Evolutionary conservation across 2,797 vertebrate species (phyloP).

Genomic region (Microctenopoma lineatum): DNA sequence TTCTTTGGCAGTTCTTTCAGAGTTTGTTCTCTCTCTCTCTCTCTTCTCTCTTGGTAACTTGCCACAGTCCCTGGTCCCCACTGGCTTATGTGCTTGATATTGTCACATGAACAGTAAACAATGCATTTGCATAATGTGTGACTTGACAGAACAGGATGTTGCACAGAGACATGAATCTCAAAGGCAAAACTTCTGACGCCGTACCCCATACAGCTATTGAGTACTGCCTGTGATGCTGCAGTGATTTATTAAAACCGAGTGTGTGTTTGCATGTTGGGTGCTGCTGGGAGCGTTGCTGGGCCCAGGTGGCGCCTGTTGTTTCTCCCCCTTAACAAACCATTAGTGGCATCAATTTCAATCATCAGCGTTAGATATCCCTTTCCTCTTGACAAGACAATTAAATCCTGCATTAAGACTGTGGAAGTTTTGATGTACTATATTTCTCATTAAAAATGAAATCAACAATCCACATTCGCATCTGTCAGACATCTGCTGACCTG

Average conservation of each 20-base stretch:
- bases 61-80: slow-evolving; percentile 64
- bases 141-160: slow-evolving; percentile 70
- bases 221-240: slow-evolving; percentile 56
- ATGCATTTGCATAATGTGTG: slow-evolving; percentile 77
- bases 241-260: slow-evolving; percentile 71
- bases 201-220: slow-evolving; percentile 34
- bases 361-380: slow-evolving; percentile 57
- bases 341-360: slow-evolving; percentile 72
- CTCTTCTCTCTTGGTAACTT: slow-evolving; percentile 66
- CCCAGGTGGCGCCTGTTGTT: slow-evolving; percentile 65
- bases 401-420: slow-evolving; percentile 57
- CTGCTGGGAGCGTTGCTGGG: slow-evolving; percentile 43
- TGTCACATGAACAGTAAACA: slow-evolving; percentile 78
- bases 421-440: slow-evolving; percentile 35
- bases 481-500: slow-evolving; percentile 61
- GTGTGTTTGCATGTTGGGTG: slow-evolving; percentile 49
- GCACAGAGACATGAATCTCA: slow-evolving; percentile 68
- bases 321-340: slow-evolving; percentile 65
- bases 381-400: slow-evolving; percentile 73
- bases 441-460: slow-evolving; percentile 74
- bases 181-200: slow-evolving; percentile 68
- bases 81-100: slow-evolving; percentile 70
- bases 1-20: slow-evolving; percentile 55
- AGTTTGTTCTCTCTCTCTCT: slow-evolving; percentile 68
- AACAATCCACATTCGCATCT: slow-evolving; percentile 59